Conservation (phyloP, 2,113 vertebrate genomes). For the Leptobrachium leishanense region DNA sequence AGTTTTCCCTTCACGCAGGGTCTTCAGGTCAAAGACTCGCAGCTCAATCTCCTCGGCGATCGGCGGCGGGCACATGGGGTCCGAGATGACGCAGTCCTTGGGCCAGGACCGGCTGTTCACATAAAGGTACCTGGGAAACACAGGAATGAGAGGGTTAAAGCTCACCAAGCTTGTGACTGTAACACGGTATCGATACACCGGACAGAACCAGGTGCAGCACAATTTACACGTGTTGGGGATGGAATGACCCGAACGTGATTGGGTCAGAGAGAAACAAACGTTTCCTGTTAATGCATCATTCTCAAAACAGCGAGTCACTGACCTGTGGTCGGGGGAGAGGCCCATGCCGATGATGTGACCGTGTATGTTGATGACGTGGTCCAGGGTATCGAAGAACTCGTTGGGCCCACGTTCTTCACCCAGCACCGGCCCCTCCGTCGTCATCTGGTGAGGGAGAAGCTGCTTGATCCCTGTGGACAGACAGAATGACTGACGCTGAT, state of each 20-base stretch:
- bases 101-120: slow-evolving; percentile 97
- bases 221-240: too few species aligned
- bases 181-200: too few species aligned
- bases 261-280: too few species aligned
- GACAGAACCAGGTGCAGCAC: too few species aligned
- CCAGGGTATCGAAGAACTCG: slow-evolving; percentile 91
- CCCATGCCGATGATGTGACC: slow-evolving; percentile 98
- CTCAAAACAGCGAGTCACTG: slow-evolving; percentile 3
- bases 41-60: slow-evolving; percentile 95
- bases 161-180: too few species aligned
- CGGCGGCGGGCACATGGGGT: slow-evolving; percentile 92
- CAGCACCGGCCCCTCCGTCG: slow-evolving; percentile 83
- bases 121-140: slow-evolving; percentile 82
- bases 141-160: too few species aligned
- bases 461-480: slow-evolving; percentile 82
- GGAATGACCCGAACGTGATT: too few species aligned
- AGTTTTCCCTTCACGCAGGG: slow-evolving; percentile 85
- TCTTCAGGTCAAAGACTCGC: slow-evolving; percentile 92
- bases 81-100: slow-evolving; percentile 79
- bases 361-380: slow-evolving; percentile 93
- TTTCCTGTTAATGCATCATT: too few species aligned
- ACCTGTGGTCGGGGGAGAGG: slow-evolving; percentile 96
- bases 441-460: slow-evolving; percentile 96
- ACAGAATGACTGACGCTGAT: not conserved
- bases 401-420: slow-evolving; percentile 85